A percentile compares a stretch with the other conserved stretches of the same genome.
Evolutionary conservation across 2,888 invertebrate genomes (phyloP).

Genomic region (Troides oblongomaculatus): DNA sequence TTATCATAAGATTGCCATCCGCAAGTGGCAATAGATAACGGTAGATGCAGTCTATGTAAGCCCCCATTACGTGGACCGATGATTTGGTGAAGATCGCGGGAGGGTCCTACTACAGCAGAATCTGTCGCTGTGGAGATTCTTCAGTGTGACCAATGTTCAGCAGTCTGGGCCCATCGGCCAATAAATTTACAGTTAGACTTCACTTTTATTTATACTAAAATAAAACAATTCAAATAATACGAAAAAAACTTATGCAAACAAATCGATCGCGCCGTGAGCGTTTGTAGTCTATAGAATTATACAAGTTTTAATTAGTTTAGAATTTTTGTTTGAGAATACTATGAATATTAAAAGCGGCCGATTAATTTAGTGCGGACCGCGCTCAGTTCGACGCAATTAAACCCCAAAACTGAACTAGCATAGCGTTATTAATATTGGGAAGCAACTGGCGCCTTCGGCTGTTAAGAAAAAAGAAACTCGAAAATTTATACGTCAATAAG

Average conservation of each 20-base stretch:
- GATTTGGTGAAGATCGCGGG: no score
- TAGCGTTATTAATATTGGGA: slow-evolving; percentile 67
- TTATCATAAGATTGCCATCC: no score
- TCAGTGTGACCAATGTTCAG: no score
- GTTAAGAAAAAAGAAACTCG: slow-evolving; percentile 57
- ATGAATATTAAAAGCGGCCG: slow-evolving; percentile 76
- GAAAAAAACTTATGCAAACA: slow-evolving; percentile 36
- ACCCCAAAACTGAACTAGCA: slow-evolving; percentile 68
- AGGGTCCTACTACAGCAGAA: no score
- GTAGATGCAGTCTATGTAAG: no score
- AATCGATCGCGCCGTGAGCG: slow-evolving; percentile 31
- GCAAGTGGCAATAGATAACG: no score
- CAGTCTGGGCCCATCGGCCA: no score
- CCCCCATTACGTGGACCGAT: no score
- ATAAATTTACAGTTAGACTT: no score
- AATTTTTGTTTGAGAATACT: slow-evolving; percentile 73
- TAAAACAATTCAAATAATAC: not conserved
- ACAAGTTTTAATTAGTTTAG: slow-evolving; percentile 76
- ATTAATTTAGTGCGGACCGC: slow-evolving; percentile 61
- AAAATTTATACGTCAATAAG: slow-evolving; percentile 75
- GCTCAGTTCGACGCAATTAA: slow-evolving; percentile 64
- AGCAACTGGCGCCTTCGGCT: slow-evolving; percentile 74
- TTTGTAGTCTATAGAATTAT: slow-evolving; percentile 54
- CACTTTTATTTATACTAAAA: not conserved
- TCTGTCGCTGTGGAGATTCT: no score